Percentiles rank a stretch among this genome's conserved stretches.
Evolutionary conservation across 1,140 invertebrate species (phyloP).

Genomic region (Cydia amplana): DNA sequence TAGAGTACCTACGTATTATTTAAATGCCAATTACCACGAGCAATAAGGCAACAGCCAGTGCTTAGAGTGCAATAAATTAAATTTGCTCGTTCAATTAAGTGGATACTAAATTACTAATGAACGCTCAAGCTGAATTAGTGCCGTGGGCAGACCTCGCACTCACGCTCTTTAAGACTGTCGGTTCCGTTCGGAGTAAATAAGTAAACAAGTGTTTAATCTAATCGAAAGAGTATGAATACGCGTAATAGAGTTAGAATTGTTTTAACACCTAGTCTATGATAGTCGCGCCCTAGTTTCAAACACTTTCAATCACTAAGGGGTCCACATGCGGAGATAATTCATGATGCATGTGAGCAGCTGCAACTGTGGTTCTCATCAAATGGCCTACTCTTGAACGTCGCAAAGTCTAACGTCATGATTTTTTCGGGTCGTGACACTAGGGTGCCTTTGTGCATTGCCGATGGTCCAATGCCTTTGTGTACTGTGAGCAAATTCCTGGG

Average conservation of each 20-base stretch:
- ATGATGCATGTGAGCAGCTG: no score
- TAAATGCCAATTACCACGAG: neutral
- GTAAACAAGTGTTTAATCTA: slow-evolving; percentile 1
- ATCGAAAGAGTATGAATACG: neutral
- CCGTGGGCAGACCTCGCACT: neutral
- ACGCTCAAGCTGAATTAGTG: slow-evolving; percentile 2
- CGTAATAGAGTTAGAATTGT: neutral
- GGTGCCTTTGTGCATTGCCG: no score
- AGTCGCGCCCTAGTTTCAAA: no score
- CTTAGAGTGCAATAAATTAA: slow-evolving; percentile 15
- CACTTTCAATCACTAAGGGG: no score
- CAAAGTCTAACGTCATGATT: no score
- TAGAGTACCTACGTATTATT: neutral
- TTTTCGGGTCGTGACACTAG: no score
- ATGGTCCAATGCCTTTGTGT: no score
- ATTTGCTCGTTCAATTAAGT: slow-evolving; percentile 10
- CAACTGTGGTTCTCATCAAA: no score
- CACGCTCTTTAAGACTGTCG: neutral
- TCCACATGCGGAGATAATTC: no score
- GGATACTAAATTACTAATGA: slow-evolving; percentile 28
- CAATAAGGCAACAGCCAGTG: slow-evolving; percentile 1
- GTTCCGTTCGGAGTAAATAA: neutral
- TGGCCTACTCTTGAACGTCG: no score
- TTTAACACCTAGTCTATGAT: no score
- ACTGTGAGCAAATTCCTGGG: no score